These are phyloP conservation scores for Protomyctophum bolini DNA, from an alignment of 2,113 vertebrate species.

Conservation along the genomic window DNA sequence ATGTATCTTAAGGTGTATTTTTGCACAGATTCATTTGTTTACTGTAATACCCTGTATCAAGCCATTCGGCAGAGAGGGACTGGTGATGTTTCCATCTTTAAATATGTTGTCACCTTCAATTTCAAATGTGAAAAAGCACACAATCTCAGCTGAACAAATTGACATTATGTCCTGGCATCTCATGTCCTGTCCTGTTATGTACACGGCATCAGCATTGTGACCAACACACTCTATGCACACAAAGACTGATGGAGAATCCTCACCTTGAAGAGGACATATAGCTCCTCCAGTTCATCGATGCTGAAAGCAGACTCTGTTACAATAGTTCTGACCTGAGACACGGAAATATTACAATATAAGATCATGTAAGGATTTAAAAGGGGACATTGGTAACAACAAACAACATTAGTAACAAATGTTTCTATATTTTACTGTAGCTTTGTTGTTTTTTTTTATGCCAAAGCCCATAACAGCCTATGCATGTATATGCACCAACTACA, in stretches of 20 bases:
- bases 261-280: conserved; percentile 97
- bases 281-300: conserved; percentile 93
- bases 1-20: no score
- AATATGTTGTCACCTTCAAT: no score
- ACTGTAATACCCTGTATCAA: no score
- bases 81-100: no score
- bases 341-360: conserved; percentile 3
- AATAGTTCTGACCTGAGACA: conserved; percentile 90
- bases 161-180: neutral
- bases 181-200: neutral
- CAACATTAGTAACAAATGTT: no score
- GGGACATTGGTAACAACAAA: neutral
- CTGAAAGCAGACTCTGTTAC: conserved; percentile 95
- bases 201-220: neutral
- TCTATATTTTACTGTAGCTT: no score
- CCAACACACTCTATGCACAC: no score
- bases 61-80: no score
- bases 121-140: no score
- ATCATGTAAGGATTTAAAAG: neutral
- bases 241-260: conserved; percentile 1
- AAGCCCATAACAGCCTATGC: neutral
- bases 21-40: no score
- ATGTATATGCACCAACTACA: no score
- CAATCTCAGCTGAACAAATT: neutral
- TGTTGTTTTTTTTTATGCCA: no score